A percentile compares a stretch with the other conserved stretches of the same genome.
phyloP scores from a whole-genome alignment of 1,140 invertebrate species.

The Pseudobourletiella spinata region DNA sequence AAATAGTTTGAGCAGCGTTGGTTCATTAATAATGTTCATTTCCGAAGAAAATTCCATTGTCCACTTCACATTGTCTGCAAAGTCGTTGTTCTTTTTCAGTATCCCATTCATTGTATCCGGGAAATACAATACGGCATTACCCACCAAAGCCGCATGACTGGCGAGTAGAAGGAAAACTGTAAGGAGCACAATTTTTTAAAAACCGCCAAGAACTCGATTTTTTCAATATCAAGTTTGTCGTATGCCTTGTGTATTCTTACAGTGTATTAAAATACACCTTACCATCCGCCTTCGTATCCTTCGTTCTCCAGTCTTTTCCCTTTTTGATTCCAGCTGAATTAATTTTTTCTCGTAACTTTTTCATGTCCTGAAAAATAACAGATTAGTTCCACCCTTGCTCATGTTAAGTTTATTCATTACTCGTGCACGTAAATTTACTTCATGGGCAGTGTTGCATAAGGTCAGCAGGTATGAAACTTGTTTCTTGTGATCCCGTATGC shows the following conservation, averaged over 20 bases:
- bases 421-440: too few relatives aligned
- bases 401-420: too few relatives aligned
- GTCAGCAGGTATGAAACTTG: slow-evolving; percentile 25
- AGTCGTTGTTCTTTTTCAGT: slow-evolving; percentile 20
- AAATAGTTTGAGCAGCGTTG: slow-evolving; percentile 20
- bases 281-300: background rate
- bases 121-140: slow-evolving; percentile 27
- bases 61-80: slow-evolving; percentile 24
- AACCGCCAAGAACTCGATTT: too few relatives aligned
- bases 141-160: slow-evolving; percentile 23
- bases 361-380: too few relatives aligned
- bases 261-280: too few relatives aligned
- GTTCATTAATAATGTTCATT: slow-evolving; percentile 17
- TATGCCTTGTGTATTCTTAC: too few relatives aligned
- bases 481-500: slow-evolving; percentile 13
- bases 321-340: background rate
- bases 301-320: background rate
- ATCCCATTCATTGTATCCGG: slow-evolving; percentile 26
- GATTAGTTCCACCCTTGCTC: too few relatives aligned
- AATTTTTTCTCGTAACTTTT: background rate
- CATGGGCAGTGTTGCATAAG: slow-evolving; percentile 21
- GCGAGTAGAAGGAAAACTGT: slow-evolving; percentile 21
- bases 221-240: too few relatives aligned
- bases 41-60: slow-evolving; percentile 12
- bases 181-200: too few relatives aligned